phyloP scores from a whole-genome alignment of 2,113 vertebrate species.

The Blennius ocellaris region DNA sequence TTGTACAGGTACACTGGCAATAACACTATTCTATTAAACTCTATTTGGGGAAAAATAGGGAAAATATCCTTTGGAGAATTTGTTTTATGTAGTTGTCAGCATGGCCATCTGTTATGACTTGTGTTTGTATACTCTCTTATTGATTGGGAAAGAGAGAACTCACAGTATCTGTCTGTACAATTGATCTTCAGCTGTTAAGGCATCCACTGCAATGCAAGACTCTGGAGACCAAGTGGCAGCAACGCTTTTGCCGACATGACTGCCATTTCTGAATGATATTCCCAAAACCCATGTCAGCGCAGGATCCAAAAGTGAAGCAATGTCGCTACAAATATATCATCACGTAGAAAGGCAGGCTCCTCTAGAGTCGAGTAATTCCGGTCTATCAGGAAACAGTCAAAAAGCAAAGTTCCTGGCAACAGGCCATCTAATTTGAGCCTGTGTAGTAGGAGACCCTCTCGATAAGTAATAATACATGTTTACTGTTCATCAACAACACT shows the following conservation, averaged over 20 bases:
- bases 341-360: conserved; percentile 34
- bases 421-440: conserved; percentile 67
- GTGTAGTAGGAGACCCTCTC: conserved; percentile 41
- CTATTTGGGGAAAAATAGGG: no score
- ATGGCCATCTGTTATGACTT: background rate
- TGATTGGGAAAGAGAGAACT: background rate
- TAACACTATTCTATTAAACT: no score
- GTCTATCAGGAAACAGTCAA: conserved; percentile 55
- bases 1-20: no score
- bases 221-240: conserved; percentile 22
- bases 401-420: conserved; percentile 59
- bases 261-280: conserved; percentile 30
- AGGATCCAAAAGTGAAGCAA: conserved; percentile 34
- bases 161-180: background rate
- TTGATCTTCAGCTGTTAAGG: background rate
- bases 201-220: conserved; percentile 19
- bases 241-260: conserved; percentile 19
- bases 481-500: conserved; percentile 18
- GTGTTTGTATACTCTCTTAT: background rate
- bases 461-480: conserved; percentile 45
- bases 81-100: background rate
- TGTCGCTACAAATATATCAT: conserved; percentile 35
- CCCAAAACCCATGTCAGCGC: conserved; percentile 23
- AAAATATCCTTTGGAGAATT: background rate
- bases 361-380: conserved; percentile 67